These are phyloP conservation scores for Xestia c-nigrum DNA, from an alignment of 2,888 invertebrate species.

Conservation along the genomic window DNA sequence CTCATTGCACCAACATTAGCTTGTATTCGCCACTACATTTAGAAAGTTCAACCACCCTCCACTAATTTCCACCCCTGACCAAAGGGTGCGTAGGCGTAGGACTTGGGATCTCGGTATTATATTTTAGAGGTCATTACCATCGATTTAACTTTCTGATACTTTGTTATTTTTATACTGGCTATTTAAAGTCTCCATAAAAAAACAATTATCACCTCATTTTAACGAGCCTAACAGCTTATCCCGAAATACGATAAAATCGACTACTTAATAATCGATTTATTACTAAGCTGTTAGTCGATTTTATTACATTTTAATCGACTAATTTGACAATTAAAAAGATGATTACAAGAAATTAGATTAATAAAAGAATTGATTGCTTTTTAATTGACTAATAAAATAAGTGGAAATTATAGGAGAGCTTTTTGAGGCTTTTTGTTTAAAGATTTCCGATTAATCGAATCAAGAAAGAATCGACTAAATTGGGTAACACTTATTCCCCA, in stretches of 20 bases:
- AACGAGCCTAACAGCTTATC: neutral
- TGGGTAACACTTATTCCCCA: neutral
- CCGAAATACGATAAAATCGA: slow-evolving; percentile 14
- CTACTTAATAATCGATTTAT: slow-evolving; percentile 30
- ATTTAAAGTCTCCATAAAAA: slow-evolving; percentile 9
- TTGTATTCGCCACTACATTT: slow-evolving; percentile 43
- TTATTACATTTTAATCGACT: slow-evolving; percentile 35
- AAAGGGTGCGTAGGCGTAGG: slow-evolving; percentile 30
- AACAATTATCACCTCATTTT: neutral
- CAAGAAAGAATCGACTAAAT: slow-evolving; percentile 29
- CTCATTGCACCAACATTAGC: slow-evolving; percentile 21
- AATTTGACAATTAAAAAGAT: slow-evolving; percentile 28
- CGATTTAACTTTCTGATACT: slow-evolving; percentile 21
- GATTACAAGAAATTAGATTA: slow-evolving; percentile 15
- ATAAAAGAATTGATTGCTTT: slow-evolving; percentile 20
- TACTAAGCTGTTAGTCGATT: slow-evolving; percentile 19
- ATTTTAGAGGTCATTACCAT: slow-evolving; percentile 31
- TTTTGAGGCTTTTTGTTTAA: neutral
- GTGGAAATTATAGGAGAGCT: neutral
- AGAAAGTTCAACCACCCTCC: slow-evolving; percentile 68
- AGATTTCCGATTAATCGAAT: slow-evolving; percentile 18
- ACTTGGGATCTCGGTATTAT: neutral
- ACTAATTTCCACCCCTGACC: slow-evolving; percentile 63
- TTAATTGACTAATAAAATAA: slow-evolving; percentile 40
- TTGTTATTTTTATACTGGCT: slow-evolving; percentile 9